phyloP scores from a whole-genome alignment of 2,888 invertebrate genomes.

The Lasius platythorax region DNA sequence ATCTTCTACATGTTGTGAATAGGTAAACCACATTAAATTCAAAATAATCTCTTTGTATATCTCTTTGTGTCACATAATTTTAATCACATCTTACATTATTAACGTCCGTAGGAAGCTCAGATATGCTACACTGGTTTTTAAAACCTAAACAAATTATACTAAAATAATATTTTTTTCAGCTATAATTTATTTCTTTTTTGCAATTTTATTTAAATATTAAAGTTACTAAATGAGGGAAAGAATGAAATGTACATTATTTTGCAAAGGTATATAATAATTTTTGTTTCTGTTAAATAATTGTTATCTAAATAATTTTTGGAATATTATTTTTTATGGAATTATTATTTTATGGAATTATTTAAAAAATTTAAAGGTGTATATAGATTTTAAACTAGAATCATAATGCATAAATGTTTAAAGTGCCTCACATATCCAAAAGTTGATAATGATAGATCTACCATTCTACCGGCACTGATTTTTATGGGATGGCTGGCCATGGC shows the following conservation, averaged over 20 bases:
- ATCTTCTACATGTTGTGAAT: background rate
- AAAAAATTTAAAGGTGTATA: background rate
- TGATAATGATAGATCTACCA: constrained; percentile 74
- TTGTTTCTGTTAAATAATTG: background rate
- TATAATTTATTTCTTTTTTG: background rate
- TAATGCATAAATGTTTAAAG: background rate
- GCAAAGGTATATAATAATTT: background rate
- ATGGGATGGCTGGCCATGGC: constrained; percentile 74
- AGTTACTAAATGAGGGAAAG: background rate
- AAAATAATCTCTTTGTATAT: constrained; percentile 4
- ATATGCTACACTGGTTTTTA: constrained; percentile 73
- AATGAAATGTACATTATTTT: background rate
- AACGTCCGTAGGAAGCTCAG: constrained; percentile 72
- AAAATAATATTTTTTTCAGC: background rate
- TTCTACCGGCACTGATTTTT: constrained; percentile 78
- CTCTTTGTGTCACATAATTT: background rate
- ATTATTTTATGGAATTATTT: background rate
- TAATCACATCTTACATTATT: constrained; percentile 42
- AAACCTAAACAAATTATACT: constrained; percentile 59
- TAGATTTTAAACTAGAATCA: background rate
- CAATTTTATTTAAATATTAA: background rate
- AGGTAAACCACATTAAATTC: background rate
- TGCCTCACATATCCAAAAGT: constrained; percentile 71
- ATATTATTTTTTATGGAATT: background rate
- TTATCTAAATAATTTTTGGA: background rate